These are phyloP conservation scores for Eupithecia exiguata DNA, from an alignment of 2,888 invertebrate species.

Conservation along the genomic window DNA sequence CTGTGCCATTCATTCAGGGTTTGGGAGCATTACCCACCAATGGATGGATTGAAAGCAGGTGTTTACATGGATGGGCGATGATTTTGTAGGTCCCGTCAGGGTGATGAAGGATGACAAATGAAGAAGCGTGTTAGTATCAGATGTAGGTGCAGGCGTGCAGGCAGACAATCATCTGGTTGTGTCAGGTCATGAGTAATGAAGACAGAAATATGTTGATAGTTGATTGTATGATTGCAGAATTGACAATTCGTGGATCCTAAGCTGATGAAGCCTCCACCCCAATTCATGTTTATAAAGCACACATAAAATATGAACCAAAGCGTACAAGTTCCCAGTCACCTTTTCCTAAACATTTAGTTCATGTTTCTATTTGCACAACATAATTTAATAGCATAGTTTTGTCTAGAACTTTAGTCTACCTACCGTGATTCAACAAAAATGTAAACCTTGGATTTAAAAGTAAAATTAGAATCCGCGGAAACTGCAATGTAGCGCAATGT, in stretches of 20 bases:
- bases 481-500: constrained; percentile 6
- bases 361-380: constrained; percentile 1
- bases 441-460: background rate
- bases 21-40: background rate
- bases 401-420: background rate
- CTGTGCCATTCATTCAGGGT: constrained; percentile 31
- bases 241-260: background rate
- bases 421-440: background rate
- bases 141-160: background rate
- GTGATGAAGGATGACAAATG: background rate
- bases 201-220: background rate
- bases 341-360: background rate
- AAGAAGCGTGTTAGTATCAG: background rate
- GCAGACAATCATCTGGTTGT: background rate
- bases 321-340: background rate
- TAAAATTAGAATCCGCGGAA: constrained; percentile 8
- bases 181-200: background rate
- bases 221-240: background rate
- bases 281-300: background rate
- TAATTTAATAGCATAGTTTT: background rate
- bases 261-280: background rate
- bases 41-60: background rate
- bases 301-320: background rate
- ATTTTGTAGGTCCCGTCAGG: background rate
- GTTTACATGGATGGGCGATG: background rate